Evolutionary conservation across 2,888 invertebrate species (phyloP), one percentile per base, ranked within the genome.

Genomic region (Drosophila imparisetae): DNA sequence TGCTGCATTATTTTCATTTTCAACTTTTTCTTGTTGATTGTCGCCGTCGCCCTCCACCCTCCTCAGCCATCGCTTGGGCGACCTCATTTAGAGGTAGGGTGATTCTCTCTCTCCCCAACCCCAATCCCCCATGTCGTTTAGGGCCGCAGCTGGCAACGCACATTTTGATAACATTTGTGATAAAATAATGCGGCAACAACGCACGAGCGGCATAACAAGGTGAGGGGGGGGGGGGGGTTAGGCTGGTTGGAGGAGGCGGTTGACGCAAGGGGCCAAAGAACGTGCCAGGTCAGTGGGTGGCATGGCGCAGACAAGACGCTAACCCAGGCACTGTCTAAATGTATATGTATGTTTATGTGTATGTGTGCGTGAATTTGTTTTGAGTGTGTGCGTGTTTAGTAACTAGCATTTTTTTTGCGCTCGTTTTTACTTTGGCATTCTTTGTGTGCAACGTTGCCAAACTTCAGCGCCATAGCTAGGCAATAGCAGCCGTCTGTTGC

Each of bases 211-310:
- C 29, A 34, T 21, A 32, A 32, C 52, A 66, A 27, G 21, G 13
- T 2, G 21, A 11, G 29, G 42, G n/a, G 42, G 11, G 57, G 52
- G 57, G 24, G 24, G 24, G 24, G n/a, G n/a, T n/a, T 1, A 32
- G 3, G 29, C 38, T 38, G 38, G 18, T 38, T 38, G 42, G 21
- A 15, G 11, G 18, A 27, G 15, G 36, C 24, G 54, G 11, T 27
- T 38, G 36, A 34, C n/a, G 32, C 34, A 34, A 53, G 53, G 54
- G 54, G 55, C 55, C 55, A 60, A 32, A 34, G 63, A 73, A 88
- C 83, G 89, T 88, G 85, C 87, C 90, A 86, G 86, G 86, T 86
- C 86, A 86, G 86, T 86, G 86, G 86, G 86, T 86, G 90, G 90
- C 72, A 72, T 78, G 86, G 80, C 72, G 58, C 73, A 77, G 78